These are phyloP conservation scores for Ammodytes marinus DNA, from an alignment of 2,113 vertebrate species.

Conservation along the genomic window DNA sequence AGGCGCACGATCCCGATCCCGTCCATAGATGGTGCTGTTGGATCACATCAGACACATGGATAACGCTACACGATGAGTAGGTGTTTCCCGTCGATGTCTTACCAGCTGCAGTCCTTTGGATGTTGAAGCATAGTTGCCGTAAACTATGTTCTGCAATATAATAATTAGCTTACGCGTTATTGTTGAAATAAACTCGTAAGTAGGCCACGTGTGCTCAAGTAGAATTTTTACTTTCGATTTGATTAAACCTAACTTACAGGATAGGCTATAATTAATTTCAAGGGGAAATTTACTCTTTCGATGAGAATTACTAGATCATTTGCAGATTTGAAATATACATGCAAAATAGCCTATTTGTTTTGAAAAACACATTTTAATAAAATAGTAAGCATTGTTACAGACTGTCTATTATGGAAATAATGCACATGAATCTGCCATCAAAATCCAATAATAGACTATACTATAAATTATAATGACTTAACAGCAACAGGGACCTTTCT, in stretches of 20 bases:
- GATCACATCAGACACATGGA: conserved; percentile 14
- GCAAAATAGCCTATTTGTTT: neutral
- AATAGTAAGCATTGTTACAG: neutral
- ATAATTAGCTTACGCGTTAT: neutral
- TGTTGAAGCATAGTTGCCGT: neutral
- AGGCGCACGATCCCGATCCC: neutral
- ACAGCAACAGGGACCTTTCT: neutral
- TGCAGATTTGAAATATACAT: neutral
- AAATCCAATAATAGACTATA: neutral
- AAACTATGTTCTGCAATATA: neutral
- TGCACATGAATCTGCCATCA: neutral
- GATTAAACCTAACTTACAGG: too few species aligned
- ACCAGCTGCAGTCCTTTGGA: neutral
- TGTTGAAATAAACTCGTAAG: neutral
- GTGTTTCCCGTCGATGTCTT: too few species aligned
- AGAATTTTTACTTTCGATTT: neutral
- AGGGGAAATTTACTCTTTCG: neutral
- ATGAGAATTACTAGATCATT: neutral
- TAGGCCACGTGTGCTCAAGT: neutral
- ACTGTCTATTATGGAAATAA: too few species aligned
- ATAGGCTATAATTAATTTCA: neutral
- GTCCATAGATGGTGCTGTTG: conserved; percentile 73
- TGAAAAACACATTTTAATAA: neutral
- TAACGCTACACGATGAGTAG: neutral
- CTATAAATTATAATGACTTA: neutral